Evolutionary conservation across 2,888 invertebrate genomes (phyloP), one percentile per base, ranked within the genome.

Genomic region (Cheilosia soror): DNA sequence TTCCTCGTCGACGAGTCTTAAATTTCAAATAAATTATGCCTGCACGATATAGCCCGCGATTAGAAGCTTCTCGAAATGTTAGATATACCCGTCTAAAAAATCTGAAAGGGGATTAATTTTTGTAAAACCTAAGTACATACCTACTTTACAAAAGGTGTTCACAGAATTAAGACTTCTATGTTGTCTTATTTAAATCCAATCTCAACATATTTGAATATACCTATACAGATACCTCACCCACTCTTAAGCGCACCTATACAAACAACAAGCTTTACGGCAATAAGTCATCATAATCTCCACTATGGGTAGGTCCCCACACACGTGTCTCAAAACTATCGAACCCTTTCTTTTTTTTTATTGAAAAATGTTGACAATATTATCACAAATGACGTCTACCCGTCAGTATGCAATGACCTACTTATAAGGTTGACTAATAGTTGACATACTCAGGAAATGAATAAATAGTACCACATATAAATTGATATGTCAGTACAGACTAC

Each of bases 381-480:
- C 11, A 20, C 25, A 13, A 58, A 58, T 58, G 37, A 5, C 20
- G 29, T 25, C 51, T 15, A 40, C 65, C 68, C 37, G 49, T 71
- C 27, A 58, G 9, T 47, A 57, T 58, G 44, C 58, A 58, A 11
- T 58, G 58, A 58, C 69, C 69, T 25, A 71, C 58, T 71, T 71
- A 49, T 37, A 47, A 47, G 6, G 47, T 33, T 71, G 69, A 58
- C 47, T 47, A 33, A 37, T 37, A 49, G 37, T 58, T 60, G 69
- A 49, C 69, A 71, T 47, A 37, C 58, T 63, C 53, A 65, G 63
- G 65, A 73, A 73, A 65, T 65, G 65, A 65, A 57, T 49, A 57
- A 65, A 66, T 20, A 20, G 20, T 58, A 51, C 66, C 42, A 31
- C 66, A 76, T 42, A 49, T 75, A 58, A 76, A 66, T 60, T 65